These are phyloP conservation scores for Zosterops hypoxanthus DNA, from an alignment of 2,113 vertebrate genomes.

Conservation along the genomic window DNA sequence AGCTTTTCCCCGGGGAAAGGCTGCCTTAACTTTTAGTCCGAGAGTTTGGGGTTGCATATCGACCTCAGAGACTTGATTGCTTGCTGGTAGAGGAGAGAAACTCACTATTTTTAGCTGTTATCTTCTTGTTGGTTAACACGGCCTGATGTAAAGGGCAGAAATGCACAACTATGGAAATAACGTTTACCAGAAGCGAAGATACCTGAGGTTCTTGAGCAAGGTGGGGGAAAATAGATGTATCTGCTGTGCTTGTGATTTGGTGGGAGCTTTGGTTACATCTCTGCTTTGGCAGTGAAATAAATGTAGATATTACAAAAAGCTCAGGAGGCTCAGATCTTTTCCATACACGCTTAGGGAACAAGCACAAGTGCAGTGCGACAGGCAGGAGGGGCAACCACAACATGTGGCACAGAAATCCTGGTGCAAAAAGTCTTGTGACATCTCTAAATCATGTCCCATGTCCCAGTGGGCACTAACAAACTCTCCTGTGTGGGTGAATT, in stretches of 20 bases:
- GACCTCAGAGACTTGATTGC: slow-evolving; percentile 12
- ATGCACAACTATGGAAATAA: neutral
- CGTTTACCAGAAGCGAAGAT: neutral
- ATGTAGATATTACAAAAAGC: neutral
- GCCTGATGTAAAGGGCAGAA: neutral
- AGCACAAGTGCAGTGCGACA: neutral
- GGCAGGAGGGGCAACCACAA: neutral
- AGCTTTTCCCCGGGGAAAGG: slow-evolving; percentile 58
- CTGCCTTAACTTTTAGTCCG: slow-evolving; percentile 60
- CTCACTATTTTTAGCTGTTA: slow-evolving; percentile 7
- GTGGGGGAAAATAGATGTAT: neutral
- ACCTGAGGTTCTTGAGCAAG: neutral
- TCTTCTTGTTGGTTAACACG: neutral
- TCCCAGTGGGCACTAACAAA: neutral
- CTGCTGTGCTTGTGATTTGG: neutral
- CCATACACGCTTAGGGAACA: neutral
- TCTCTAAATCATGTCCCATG: neutral
- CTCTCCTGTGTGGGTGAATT: neutral
- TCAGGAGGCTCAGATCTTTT: neutral
- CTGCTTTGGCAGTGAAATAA: neutral
- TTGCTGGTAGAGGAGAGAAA: slow-evolving; percentile 10
- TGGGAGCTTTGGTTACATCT: neutral
- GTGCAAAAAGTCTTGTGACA: slow-evolving; percentile 1
- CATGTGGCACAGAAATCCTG: neutral
- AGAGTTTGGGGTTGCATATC: slow-evolving; percentile 26